Evolutionary conservation across 2,113 vertebrate species (phyloP), one percentile per base, ranked within the genome.

Genomic region (Xiphophorus maculatus): DNA sequence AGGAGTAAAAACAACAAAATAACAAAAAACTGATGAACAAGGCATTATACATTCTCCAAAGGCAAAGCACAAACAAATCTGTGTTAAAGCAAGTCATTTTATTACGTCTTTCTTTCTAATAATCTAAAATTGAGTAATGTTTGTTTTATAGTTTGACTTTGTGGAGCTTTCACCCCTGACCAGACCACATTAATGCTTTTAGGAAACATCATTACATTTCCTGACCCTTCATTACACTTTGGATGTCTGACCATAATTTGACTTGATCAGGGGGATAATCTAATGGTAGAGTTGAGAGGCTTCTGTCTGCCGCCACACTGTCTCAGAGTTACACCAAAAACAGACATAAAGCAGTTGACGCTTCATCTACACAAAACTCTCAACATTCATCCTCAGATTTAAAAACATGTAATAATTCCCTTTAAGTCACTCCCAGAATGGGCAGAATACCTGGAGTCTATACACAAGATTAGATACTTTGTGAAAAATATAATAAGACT

Each of bases 231-330:
- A 84, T 78, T 82, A 80, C 64, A 70, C 25, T 74, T 60, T 71
- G 51, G 54, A 35, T 73, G 81, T 77, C 66, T 79, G 40, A 19
- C 77, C 51, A 76, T 84, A 86, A 84, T 90, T 79, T 54, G 73
- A 76, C 74, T 81, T 40, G 35, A 85, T 84, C 77, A 67, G 51
- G 17, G 68, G 58, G 75, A 80, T 86, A 86, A 89, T 89, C 75
- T 79, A 88, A 89, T 83, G 68, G 66, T 27, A 42, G 29, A 74
- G 69, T 22, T 14, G 66, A 83, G 78, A 76, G 71, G 63, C 77
- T 14, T 12, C 65, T 42, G 75, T 69, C 85, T 87, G 83, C 71
- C 64, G 54, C 83, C 85, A 79, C 71, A 77, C 29, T 42, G 75
- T 37, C 71, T 78, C 44, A 3, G 60, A 75, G 42, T 78, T 60